phyloP scores from a whole-genome alignment of 2,797 vertebrate genomes.

The Danio aesculapii region DNA sequence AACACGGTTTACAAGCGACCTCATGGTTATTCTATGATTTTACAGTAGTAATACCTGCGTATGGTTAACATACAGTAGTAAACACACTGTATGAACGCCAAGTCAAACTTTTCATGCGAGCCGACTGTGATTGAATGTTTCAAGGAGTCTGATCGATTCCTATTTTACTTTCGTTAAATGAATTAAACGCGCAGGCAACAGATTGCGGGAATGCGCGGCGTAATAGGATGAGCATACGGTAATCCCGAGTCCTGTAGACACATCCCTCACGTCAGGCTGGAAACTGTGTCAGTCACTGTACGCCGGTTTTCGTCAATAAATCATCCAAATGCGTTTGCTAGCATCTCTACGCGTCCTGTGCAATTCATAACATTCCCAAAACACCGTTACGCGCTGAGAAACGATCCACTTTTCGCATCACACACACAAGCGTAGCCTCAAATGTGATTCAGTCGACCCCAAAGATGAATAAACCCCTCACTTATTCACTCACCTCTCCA shows the following conservation, averaged over 20 bases:
- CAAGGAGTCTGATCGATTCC: constrained; percentile 15
- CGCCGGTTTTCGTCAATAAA: constrained; percentile 26
- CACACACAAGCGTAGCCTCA: not conserved
- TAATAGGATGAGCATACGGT: constrained; percentile 63
- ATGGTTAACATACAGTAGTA: not conserved
- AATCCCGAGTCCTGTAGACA: constrained; percentile 53
- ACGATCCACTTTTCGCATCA: not conserved
- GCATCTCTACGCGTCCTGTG: not conserved
- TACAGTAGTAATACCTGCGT: not conserved
- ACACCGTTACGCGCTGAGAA: not conserved
- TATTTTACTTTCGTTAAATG: constrained; percentile 43
- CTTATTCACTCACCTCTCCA: constrained; percentile 40
- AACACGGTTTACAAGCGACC: not conserved
- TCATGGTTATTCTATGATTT: not conserved
- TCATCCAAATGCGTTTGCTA: constrained; percentile 13
- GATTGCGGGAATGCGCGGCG: constrained; percentile 58
- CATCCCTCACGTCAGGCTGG: constrained; percentile 27
- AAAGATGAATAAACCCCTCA: constrained; percentile 12
- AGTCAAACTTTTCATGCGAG: constrained; percentile 15
- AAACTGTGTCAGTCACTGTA: constrained; percentile 32
- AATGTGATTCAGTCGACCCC: constrained; percentile 13
- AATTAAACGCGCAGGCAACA: constrained; percentile 62
- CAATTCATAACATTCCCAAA: not conserved
- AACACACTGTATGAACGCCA: not conserved
- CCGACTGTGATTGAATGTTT: not conserved